phyloP scores from a whole-genome alignment of 1,140 invertebrate genomes.

The Drosophila sturtevanti region DNA sequence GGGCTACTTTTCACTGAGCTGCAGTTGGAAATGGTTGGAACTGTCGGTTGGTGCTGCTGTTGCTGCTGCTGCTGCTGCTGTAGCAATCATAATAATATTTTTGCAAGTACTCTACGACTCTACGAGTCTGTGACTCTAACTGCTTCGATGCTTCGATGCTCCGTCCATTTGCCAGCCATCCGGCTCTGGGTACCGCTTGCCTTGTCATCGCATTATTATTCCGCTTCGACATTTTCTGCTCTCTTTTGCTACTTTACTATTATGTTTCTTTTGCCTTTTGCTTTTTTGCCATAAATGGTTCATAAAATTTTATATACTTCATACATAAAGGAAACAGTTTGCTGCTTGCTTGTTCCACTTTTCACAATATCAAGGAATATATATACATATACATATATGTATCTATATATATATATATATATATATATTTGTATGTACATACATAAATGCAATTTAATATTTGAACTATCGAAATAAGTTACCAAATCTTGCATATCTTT shows the following conservation, averaged over 20 bases:
- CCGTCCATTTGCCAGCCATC: slow-evolving; percentile 32
- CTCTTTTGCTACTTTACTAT: slow-evolving; percentile 59
- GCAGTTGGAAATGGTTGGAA: slow-evolving; percentile 23
- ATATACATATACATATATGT: neutral
- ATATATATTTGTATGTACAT: neutral
- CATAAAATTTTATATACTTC: slow-evolving; percentile 61
- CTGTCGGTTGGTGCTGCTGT: neutral
- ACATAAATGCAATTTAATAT: slow-evolving; percentile 6
- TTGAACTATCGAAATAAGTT: slow-evolving; percentile 14
- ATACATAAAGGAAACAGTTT: slow-evolving; percentile 61
- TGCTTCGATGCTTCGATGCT: slow-evolving; percentile 1
- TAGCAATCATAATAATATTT: slow-evolving; percentile 60
- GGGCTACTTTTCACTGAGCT: slow-evolving; percentile 13
- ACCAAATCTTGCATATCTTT: slow-evolving; percentile 23
- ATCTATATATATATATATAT: neutral
- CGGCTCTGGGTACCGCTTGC: slow-evolving; percentile 15
- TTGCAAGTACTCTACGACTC: slow-evolving; percentile 33
- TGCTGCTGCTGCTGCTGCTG: slow-evolving; percentile 23
- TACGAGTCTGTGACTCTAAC: slow-evolving; percentile 7
- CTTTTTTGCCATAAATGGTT: slow-evolving; percentile 59
- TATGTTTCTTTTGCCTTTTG: slow-evolving; percentile 48
- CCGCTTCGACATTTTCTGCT: slow-evolving; percentile 55
- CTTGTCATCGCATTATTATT: slow-evolving; percentile 61
- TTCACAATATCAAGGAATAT: slow-evolving; percentile 7
- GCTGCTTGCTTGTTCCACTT: slow-evolving; percentile 20